A percentile compares a stretch with the other conserved stretches of the same genome.
Evolutionary conservation across 2,113 vertebrate genomes (phyloP).

Genomic region (Myotis lucifugus): DNA sequence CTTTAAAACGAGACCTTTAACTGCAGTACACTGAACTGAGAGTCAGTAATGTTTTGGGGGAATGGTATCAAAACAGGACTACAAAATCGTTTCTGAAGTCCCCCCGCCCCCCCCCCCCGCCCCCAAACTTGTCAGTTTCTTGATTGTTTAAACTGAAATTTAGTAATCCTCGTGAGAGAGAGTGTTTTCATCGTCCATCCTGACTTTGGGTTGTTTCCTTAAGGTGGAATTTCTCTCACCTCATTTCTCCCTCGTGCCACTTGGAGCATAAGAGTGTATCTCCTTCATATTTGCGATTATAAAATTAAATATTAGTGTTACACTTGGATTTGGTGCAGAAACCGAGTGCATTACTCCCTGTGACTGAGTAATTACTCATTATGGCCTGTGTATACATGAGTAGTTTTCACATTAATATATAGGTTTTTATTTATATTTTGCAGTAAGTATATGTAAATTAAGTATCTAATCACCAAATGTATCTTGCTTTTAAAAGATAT

Average conservation of each 20-base stretch:
- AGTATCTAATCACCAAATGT: constrained; percentile 55
- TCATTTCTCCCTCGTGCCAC: neutral
- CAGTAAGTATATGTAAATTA: constrained; percentile 22
- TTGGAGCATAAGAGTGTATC: constrained; percentile 29
- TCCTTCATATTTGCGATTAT: constrained; percentile 57
- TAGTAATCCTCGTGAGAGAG: constrained; percentile 12
- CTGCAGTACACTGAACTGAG: neutral
- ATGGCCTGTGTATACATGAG: neutral
- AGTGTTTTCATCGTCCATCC: neutral
- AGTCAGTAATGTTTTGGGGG: neutral
- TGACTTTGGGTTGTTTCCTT: constrained; percentile 39
- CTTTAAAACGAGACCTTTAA: constrained; percentile 43
- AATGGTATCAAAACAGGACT: constrained; percentile 19
- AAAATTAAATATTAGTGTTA: constrained; percentile 60
- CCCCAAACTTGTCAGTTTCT: neutral
- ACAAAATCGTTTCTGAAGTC: constrained; percentile 23
- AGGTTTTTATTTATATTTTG: constrained; percentile 53
- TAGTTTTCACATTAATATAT: neutral
- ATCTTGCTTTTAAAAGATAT: constrained; percentile 48
- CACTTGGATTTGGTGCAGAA: constrained; percentile 43
- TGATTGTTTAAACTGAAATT: constrained; percentile 56
- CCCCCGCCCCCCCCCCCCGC: neutral
- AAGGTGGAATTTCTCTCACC: constrained; percentile 47
- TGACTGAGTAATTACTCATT: neutral
- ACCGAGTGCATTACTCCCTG: neutral